Evolutionary conservation across 2,797 vertebrate species (phyloP).

Genomic region (Aulostomus chinensis): DNA sequence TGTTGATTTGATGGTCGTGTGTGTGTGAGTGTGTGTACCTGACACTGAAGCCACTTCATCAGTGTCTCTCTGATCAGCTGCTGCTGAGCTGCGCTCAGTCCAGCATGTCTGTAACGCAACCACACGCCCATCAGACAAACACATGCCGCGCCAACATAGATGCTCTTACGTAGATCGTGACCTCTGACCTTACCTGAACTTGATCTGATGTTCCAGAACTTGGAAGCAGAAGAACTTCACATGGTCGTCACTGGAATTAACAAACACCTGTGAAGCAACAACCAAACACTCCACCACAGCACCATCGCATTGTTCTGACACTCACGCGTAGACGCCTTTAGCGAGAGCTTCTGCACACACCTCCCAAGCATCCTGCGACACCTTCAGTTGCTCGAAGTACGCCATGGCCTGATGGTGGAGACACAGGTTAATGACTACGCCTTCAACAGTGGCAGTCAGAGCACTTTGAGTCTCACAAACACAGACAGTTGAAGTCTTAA

Average conservation of each 20-base stretch:
- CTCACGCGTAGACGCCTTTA: slow-evolving; percentile 92
- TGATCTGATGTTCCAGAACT: slow-evolving; percentile 97
- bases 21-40: slow-evolving; percentile 78
- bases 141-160: neutral
- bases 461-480: too few species aligned
- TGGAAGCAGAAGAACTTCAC: slow-evolving; percentile 99
- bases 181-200: slow-evolving; percentile 87
- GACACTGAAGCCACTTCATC: slow-evolving; percentile 95
- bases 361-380: slow-evolving; percentile 96
- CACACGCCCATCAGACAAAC: neutral
- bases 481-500: too few species aligned
- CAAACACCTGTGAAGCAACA: neutral
- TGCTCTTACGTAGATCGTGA: neutral
- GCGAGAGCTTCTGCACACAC: slow-evolving; percentile 94
- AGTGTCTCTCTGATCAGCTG: slow-evolving; percentile 95
- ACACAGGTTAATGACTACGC: too few species aligned
- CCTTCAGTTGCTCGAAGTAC: slow-evolving; percentile 97
- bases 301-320: neutral
- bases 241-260: slow-evolving; percentile 88
- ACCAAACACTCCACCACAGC: neutral
- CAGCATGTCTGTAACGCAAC: slow-evolving; percentile 84
- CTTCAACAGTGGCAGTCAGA: too few species aligned
- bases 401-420: slow-evolving; percentile 86
- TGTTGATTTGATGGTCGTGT: too few species aligned
- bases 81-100: slow-evolving; percentile 87